Percentiles rank a stretch among this genome's conserved stretches.
phyloP scores from a whole-genome alignment of 2,888 invertebrate genomes.

The Campopleginae sp. region DNA sequence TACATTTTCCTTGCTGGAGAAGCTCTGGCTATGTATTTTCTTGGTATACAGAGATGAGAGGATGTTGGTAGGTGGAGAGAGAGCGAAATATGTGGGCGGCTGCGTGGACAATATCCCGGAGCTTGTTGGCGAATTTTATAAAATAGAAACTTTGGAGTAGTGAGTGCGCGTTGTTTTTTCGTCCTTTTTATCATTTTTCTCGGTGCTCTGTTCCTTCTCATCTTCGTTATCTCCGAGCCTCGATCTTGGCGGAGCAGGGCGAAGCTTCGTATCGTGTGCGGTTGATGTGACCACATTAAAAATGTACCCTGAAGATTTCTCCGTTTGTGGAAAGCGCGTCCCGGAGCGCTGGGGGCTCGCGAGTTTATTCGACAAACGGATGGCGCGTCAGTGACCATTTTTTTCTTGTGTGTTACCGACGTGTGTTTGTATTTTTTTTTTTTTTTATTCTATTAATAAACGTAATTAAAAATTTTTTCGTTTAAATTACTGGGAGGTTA shows the following conservation, averaged over 20 bases:
- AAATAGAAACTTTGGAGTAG: slow-evolving; percentile 65
- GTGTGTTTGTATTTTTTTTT: background rate
- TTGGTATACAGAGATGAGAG: background rate
- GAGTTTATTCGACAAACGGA: background rate
- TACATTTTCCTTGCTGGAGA: background rate
- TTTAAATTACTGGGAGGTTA: background rate
- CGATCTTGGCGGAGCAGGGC: slow-evolving; percentile 30
- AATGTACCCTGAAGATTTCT: slow-evolving; percentile 39
- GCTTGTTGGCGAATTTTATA: slow-evolving; percentile 63
- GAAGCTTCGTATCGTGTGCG: slow-evolving; percentile 15
- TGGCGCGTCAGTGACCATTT: background rate
- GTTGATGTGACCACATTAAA: slow-evolving; percentile 50
- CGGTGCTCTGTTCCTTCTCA: slow-evolving; percentile 8
- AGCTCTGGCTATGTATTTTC: background rate
- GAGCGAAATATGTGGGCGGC: slow-evolving; percentile 22
- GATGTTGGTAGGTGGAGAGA: background rate
- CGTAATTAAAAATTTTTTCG: slow-evolving; percentile 3
- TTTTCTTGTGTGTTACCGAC: background rate
- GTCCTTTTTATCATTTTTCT: slow-evolving; percentile 25
- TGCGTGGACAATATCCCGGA: slow-evolving; percentile 39
- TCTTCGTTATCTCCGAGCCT: slow-evolving; percentile 12
- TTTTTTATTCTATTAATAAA: slow-evolving; percentile 7
- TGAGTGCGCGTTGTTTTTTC: slow-evolving; percentile 57
- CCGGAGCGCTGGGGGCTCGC: background rate
- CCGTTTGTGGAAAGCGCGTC: slow-evolving; percentile 12